Base-by-base conservation (phyloP, 2,113 vertebrate genomes). In the Nansenia antarctica region DNA sequence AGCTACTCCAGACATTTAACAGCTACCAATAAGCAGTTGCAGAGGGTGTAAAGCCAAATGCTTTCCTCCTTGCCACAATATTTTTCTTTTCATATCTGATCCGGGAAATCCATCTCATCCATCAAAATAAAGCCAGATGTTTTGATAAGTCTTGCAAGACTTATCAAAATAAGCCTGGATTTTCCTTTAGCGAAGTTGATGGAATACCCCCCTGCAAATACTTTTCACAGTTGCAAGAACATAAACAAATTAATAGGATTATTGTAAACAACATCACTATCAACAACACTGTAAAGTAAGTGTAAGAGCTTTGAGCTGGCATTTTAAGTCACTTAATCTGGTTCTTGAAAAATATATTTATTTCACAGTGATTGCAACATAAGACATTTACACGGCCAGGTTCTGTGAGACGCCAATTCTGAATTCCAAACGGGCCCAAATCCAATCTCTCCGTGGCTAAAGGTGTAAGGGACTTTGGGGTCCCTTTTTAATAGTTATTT, bases 241-340 rank as follows among this genome's bases (percentile, higher is more conserved):
- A 47, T 6, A 47, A 45, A 42, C 11, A 22, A 11, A 34, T 27
- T 58, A 12, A 22, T 58, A 1, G 9, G 14, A 30, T n/a, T 53
- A 58, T 68, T 58, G 66, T 59, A 37, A 58, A 29, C 45, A 57
- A n/a, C 54, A 57, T 32, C 27, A 58, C 7, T 7, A 58, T 27
- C 52, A 54, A 22, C 12, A 55, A 22, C 53, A 55, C 39, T 42
- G 34, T 35, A 42, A 18, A 4, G 11, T 42, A 42, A 42, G 14
- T 42, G 18, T 42, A 3, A 15, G 39, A 15, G 3, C 14, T 7
- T 39, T 63, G 24, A 22, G 35, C 15, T 42, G 39, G 15, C 14
- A 42, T 22, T 49, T 49, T 8, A 49, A 49, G 45, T 49, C n/a
- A 49, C 45, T 22, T 49, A 4, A 11, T n/a, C n/a, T n/a, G n/a